phyloP scores from a whole-genome alignment of 1,140 invertebrate species.

The Zaprionus lachaisei region DNA sequence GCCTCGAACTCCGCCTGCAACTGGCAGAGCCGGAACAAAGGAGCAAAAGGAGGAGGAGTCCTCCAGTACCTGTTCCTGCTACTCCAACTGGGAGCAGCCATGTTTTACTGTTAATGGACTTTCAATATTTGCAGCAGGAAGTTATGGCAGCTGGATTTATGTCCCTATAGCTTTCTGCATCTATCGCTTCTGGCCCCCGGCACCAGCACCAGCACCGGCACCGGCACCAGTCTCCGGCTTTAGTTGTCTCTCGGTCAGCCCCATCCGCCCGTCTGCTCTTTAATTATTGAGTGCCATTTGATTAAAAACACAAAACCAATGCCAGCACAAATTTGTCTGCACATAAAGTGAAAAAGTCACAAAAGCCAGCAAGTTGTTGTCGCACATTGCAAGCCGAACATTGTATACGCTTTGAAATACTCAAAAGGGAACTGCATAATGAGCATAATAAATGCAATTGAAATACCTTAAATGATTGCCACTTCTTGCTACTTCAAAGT shows the following conservation, averaged over 20 bases:
- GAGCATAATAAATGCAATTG: background rate
- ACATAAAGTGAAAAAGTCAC: constrained; percentile 38
- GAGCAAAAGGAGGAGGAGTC: constrained; percentile 1
- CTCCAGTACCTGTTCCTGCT: background rate
- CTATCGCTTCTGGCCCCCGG: constrained; percentile 18
- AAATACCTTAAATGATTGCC: background rate
- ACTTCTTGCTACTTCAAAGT: background rate
- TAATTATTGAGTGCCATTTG: constrained; percentile 56
- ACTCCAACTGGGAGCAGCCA: constrained; percentile 31
- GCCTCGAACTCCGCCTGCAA: background rate
- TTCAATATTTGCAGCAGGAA: constrained; percentile 78
- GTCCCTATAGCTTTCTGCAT: constrained; percentile 44
- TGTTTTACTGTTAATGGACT: constrained; percentile 82
- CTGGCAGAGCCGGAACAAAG: constrained; percentile 23
- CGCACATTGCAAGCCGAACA: background rate
- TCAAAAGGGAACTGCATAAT: background rate
- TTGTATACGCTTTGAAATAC: background rate
- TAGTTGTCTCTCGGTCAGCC: background rate
- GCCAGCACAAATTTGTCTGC: constrained; percentile 44
- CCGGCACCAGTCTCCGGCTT: background rate
- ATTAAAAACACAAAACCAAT: constrained; percentile 49
- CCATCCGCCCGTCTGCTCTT: constrained; percentile 16
- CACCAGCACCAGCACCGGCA: background rate
- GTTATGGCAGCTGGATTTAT: constrained; percentile 79
- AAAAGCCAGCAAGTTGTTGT: constrained; percentile 8